Evolutionary conservation across 2,888 invertebrate species (phyloP).

Genomic region (Ethmia dodecea): DNA sequence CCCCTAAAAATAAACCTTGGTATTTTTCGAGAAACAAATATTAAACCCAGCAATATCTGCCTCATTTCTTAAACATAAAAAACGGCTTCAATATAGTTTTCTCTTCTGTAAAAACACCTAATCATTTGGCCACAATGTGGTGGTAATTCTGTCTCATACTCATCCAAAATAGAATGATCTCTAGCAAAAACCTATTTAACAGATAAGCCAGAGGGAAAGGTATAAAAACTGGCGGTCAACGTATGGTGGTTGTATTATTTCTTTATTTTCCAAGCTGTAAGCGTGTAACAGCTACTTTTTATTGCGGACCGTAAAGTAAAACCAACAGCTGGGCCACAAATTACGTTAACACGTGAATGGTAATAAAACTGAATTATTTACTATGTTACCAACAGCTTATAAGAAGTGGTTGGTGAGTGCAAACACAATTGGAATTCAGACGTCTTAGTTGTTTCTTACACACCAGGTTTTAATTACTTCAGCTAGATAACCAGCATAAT

Average conservation of each 20-base stretch:
- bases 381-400: too few relatives aligned
- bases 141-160: constrained; percentile 28
- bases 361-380: constrained; percentile 23
- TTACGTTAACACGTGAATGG: constrained; percentile 34
- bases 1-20: too few relatives aligned
- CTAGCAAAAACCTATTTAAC: neutral
- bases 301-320: constrained; percentile 44
- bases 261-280: constrained; percentile 33
- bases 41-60: too few relatives aligned
- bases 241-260: constrained; percentile 22
- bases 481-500: too few relatives aligned
- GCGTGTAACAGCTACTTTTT: constrained; percentile 43
- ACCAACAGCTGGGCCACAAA: constrained; percentile 42
- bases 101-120: constrained; percentile 28
- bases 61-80: constrained; percentile 17
- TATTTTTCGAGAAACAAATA: too few relatives aligned
- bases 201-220: neutral
- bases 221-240: constrained; percentile 18
- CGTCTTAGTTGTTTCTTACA: too few relatives aligned
- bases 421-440: too few relatives aligned
- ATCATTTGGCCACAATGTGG: constrained; percentile 30
- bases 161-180: constrained; percentile 24
- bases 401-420: too few relatives aligned
- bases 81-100: constrained; percentile 10
- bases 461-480: too few relatives aligned